Conservation (phyloP, 1,140 invertebrate species). For the Tetraneura akinire region DNA sequence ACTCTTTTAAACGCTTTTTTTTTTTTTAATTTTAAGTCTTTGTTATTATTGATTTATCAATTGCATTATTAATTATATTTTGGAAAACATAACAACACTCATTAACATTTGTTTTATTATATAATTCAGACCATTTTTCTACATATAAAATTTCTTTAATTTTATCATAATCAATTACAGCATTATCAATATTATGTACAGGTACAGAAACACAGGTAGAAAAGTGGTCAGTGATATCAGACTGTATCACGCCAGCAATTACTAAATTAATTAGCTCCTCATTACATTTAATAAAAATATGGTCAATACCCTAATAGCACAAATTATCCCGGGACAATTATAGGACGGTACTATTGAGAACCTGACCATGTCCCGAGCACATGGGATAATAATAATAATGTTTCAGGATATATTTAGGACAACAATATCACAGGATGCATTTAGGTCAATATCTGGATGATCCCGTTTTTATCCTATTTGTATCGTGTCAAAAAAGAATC, state of each 20-base stretch:
- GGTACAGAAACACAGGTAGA: constrained; percentile 18
- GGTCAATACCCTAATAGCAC: too few species aligned
- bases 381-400: too few species aligned
- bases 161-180: constrained; percentile 25
- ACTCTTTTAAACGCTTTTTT: constrained; percentile 12
- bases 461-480: too few species aligned
- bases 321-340: too few species aligned
- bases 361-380: too few species aligned
- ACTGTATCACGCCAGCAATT: background rate
- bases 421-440: too few species aligned
- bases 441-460: too few species aligned
- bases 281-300: constrained; percentile 20
- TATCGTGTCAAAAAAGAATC: too few species aligned
- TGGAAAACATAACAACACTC: constrained; percentile 17
- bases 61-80: constrained; percentile 2
- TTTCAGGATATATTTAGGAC: too few species aligned
- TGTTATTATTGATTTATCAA: background rate
- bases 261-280: constrained; percentile 15
- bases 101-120: background rate
- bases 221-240: constrained; percentile 9
- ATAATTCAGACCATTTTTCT: constrained; percentile 3
- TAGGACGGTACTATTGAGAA: too few species aligned
- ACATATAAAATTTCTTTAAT: background rate
- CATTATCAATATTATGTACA: background rate
- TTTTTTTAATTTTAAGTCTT: too few species aligned